Percentiles rank a stretch among this genome's conserved stretches.
phyloP scores from a whole-genome alignment of 2,797 vertebrate genomes.

The Clamator glandarius region DNA sequence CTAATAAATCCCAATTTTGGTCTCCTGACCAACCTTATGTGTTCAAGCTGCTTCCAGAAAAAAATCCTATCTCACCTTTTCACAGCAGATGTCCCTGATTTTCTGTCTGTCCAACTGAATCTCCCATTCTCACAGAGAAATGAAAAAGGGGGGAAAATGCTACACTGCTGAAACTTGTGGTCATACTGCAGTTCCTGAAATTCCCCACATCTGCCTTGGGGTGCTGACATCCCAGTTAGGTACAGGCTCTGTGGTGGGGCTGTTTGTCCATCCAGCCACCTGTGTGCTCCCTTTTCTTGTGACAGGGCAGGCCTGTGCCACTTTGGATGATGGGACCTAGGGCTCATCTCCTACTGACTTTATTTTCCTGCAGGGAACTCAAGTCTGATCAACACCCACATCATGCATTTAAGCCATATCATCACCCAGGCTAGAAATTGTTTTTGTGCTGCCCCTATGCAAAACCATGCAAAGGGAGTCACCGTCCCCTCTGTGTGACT shows the following conservation, averaged over 20 bases:
- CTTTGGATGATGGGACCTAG: not conserved
- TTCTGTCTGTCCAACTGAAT: not conserved
- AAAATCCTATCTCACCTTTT: not conserved
- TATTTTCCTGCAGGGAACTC: not conserved
- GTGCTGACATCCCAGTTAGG: not conserved
- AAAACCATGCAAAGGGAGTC: not conserved
- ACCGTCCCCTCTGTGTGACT: not conserved
- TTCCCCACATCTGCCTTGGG: not conserved
- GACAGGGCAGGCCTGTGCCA: accelerated
- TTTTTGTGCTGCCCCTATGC: not conserved
- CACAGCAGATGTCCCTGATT: not conserved
- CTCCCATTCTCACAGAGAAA: not conserved
- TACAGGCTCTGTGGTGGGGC: not conserved
- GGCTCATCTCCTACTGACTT: not conserved
- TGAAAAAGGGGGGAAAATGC: not conserved
- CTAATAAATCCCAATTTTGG: not conserved
- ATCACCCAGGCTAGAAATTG: accelerated
- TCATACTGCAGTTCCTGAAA: not conserved
- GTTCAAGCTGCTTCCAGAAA: not conserved
- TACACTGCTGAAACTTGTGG: not conserved
- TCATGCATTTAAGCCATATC: not conserved
- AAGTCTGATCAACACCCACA: not conserved
- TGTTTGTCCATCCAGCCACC: not conserved
- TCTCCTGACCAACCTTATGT: not conserved
- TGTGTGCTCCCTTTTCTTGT: not conserved